Evolutionary conservation across 2,888 invertebrate species (phyloP), one percentile per base, ranked within the genome.

Genomic region (Drosophila kuntzei): DNA sequence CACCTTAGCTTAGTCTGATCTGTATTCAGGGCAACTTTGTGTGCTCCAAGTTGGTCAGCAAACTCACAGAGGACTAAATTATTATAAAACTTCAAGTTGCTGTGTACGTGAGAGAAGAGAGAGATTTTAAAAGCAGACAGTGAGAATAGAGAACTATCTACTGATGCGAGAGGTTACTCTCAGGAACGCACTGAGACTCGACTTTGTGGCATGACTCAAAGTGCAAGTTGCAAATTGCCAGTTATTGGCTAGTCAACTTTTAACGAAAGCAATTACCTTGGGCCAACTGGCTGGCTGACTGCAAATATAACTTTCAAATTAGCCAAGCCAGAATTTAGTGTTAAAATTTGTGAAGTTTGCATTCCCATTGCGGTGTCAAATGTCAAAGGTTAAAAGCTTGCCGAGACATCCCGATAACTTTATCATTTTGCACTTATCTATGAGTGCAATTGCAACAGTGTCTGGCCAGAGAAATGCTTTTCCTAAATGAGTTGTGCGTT

Each of bases 31-130:
- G 44, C 75, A 83, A 72, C 44, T 79, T 71, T 34, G 49, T 36
- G 49, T 32, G 51, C 47, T 50, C 67, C 69, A 73, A 79, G 66
- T 82, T 71, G 69, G 69, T 60, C 57, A 59, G 62, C 53, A 67
- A 47, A 59, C 54, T 64, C 63, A 65, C 55, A 68, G 47, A 55
- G 60, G 60, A 62, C 36, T 65, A 76, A 79, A 79, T 84, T 76
- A 79, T 81, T 76, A 78, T 73, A 68, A 73, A 87, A 84, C 77
- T 85, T 87, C 34, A 58, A 64, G 63, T 18, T 58, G 67, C 62
- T 64, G 58, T 57, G 63, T 55, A 82, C 80, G 82, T 87, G 84
- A 70, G 59, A 70, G 55, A 44, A 36, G n/a, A 57, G 16, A 63
- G 27, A 43, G 55, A 50, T 49, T 49, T 22, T 22, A 27, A 39